Evolutionary conservation across 2,888 invertebrate species (phyloP), one percentile per base, ranked within the genome.

Genomic region (Drosophila stalkeri): DNA sequence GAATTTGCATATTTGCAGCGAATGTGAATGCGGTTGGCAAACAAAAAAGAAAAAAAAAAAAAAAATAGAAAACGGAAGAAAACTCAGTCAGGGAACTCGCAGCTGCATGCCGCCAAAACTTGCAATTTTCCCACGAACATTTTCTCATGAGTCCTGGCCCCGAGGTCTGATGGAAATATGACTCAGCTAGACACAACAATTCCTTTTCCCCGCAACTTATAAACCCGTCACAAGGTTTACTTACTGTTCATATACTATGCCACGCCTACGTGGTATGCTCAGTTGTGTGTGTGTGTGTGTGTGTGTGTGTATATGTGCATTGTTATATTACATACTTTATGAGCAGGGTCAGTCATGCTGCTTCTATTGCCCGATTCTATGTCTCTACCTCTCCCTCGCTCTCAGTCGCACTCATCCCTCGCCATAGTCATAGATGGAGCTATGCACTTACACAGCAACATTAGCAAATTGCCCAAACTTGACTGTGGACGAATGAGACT

Each of bases 401-500:
- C 11, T 18, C 54, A 16, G 23, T n/a, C 9, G 12, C 37, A 20
- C 39, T 39, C 37, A 47, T 46, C 41, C 51, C 35, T 39, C 68
- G 70, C 77, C 83, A 47, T 68, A 47, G 66, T 75, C 83, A 51
- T 68, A 51, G 66, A 71, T 79, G 61, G 41, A 79, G 74, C 71
- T 80, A 56, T 72, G 71, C 81, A 78, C 75, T 77, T 77, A 79
- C 86, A 81, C 73, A 80, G 62, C 49, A 43, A 79, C 82, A 82
- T 84, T 84, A 84, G 87, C 84, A 86, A 89, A 84, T 84, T 84
- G 89, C 81, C 74, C 62, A 35, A 43, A 64, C n/a, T 46, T 73
- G 18, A 44, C 43, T 51, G 35, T 68, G 61, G 33, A 67, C 65
- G 61, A 33, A 67, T 65, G 64, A 49, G 49, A 31, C 67, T 64